These are phyloP conservation scores for Agriopis aurantiaria DNA, from an alignment of 2,888 invertebrate genomes.

Conservation along the genomic window DNA sequence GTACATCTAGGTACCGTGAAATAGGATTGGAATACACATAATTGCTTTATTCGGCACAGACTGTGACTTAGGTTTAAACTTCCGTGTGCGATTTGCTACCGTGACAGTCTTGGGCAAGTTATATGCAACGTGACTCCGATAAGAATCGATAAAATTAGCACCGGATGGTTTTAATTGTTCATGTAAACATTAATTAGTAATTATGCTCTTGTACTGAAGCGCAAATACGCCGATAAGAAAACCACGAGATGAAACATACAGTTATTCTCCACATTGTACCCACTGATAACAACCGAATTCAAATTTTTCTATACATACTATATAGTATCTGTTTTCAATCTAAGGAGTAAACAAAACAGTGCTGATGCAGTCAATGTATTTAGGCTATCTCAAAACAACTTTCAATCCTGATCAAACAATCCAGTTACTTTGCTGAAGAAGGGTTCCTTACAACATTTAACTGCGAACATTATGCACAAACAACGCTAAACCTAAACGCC, in stretches of 20 bases:
- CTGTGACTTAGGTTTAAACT: slow-evolving; percentile 42
- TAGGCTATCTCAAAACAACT: slow-evolving; percentile 11
- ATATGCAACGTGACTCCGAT: slow-evolving; percentile 40
- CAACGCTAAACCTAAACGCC: not conserved
- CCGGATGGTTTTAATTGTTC: slow-evolving; percentile 26
- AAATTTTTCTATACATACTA: too few relatives aligned
- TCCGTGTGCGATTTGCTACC: slow-evolving; percentile 14
- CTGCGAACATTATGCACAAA: slow-evolving; percentile 6
- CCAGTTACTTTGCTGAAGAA: slow-evolving; percentile 6
- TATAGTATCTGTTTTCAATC: too few relatives aligned
- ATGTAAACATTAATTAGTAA: slow-evolving; percentile 13
- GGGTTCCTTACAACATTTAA: slow-evolving; percentile 8
- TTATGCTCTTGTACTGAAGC: slow-evolving; percentile 6
- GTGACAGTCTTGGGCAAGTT: slow-evolving; percentile 30
- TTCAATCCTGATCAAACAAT: slow-evolving; percentile 18
- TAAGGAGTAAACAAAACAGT: too few relatives aligned
- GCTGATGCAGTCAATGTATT: slow-evolving; percentile 3
- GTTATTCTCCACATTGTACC: too few relatives aligned
- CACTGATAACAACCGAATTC: too few relatives aligned
- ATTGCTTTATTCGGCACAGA: slow-evolving; percentile 54
- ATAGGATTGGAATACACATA: slow-evolving; percentile 58
- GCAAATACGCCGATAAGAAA: not conserved
- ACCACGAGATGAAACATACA: not conserved
- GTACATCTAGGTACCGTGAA: slow-evolving; percentile 43
- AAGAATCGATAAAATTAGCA: slow-evolving; percentile 31